Evolutionary conservation across 2,113 vertebrate genomes (phyloP), one percentile per base, ranked within the genome.

Genomic region (Gobiocypris rarus): DNA sequence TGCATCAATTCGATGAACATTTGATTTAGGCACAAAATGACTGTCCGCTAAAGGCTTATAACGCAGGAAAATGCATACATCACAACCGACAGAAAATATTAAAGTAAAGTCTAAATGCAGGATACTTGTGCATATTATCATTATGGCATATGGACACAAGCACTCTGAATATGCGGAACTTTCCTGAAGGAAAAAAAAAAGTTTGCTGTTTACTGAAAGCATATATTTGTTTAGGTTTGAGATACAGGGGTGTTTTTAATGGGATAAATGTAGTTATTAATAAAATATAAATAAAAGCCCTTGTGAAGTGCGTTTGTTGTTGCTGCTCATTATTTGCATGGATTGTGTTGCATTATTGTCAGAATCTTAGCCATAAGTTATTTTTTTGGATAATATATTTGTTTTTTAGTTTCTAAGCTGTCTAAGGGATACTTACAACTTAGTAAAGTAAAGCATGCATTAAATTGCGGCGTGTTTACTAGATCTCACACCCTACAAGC

Each of bases 401-500:
- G n/a, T n/a, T n/a, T n/a, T n/a, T n/a, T n/a, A n/a, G 28, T 34
- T 34, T 34, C 74, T 76, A 76, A 76, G 52, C 28, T 63, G 19
- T 63, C 73, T 75, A 13, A 34, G 13, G 11, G 26, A 28, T 83
- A 43, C 41, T 75, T 75, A 41, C 19, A 38, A 54, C 82, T 50
- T 76, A n/a, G n/a, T 83, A 28, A 67, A 75, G 82, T 69, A 24
- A 28, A 76, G 45, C 26, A 26, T 41, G 58, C 22, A 69, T 77
- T 65, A 75, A 63, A 75, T 83, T 31, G 67, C 48, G 13, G 14
- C 11, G 19, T 41, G 50, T 69, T 26, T 38, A 38, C 61, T 14
- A 45, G 34, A 38, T 15, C 26, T 10, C 38, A 45, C 28, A 45
- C 9, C 82, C 59, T 48, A 13, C 3, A 11, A 11, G 10, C 45